These are phyloP conservation scores for Columba livia DNA, from an alignment of 2,113 vertebrate species.

Conservation along the genomic window DNA sequence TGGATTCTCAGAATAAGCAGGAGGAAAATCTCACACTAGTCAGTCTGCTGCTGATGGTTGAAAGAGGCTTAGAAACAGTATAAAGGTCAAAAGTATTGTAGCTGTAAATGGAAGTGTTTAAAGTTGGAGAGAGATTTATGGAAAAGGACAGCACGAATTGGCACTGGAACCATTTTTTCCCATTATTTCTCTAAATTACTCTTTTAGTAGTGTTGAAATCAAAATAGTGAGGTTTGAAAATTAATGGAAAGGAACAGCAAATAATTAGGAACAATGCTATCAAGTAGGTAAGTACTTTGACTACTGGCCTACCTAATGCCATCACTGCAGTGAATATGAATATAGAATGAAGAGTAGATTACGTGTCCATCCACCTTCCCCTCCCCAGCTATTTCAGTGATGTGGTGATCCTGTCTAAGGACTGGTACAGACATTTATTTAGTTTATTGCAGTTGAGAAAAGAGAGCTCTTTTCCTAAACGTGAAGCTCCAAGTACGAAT, in stretches of 20 bases:
- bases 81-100: conserved; percentile 56
- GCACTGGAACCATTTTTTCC: background rate
- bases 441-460: background rate
- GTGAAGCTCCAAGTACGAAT: background rate
- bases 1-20: background rate
- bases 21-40: background rate
- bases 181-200: conserved; percentile 42
- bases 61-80: conserved; percentile 10
- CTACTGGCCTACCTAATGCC: background rate
- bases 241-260: conserved; percentile 53
- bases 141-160: background rate
- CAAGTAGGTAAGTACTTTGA: background rate
- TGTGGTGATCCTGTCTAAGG: background rate
- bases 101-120: conserved; percentile 37
- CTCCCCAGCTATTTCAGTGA: background rate
- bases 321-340: background rate
- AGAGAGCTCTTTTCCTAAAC: background rate
- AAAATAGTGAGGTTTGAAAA: conserved; percentile 37
- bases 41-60: background rate
- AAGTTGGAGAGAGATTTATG: conserved; percentile 35
- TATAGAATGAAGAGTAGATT: background rate
- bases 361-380: background rate
- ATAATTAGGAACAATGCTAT: conserved; percentile 32
- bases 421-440: background rate
- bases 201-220: conserved; percentile 23